Percentiles rank a stretch among this genome's conserved stretches.
Conservation (phyloP, 2,888 invertebrate genomes). For the Epicampocera succincta region DNA sequence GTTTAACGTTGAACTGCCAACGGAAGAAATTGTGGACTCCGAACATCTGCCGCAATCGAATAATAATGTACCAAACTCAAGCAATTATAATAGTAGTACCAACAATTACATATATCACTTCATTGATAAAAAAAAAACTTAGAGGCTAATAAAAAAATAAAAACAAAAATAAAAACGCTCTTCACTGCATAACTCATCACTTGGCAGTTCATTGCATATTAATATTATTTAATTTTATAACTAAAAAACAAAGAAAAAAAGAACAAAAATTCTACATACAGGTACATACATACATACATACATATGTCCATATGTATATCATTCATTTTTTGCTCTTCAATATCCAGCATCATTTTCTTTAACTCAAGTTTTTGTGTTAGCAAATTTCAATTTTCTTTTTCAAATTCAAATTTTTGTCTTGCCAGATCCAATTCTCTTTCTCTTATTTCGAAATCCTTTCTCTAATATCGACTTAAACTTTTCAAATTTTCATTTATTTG, state of each 20-base stretch:
- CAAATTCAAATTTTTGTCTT: constrained; percentile 21
- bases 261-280: too few species aligned
- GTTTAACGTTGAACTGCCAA: constrained; percentile 5
- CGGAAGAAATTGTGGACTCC: too few species aligned
- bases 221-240: background rate
- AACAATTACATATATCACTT: constrained; percentile 6
- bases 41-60: too few species aligned
- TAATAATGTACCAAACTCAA: background rate
- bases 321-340: background rate
- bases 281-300: too few species aligned
- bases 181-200: too few species aligned
- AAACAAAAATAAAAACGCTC: too few species aligned
- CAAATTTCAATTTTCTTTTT: constrained; percentile 15
- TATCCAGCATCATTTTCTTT: background rate
- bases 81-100: background rate
- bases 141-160: constrained; percentile 13
- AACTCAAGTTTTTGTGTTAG: background rate
- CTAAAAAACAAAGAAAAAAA: too few species aligned
- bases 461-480: constrained; percentile 2
- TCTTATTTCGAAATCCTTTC: constrained; percentile 2
- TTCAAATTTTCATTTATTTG: constrained; percentile 10
- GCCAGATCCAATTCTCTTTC: constrained; percentile 23
- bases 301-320: background rate
- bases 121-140: constrained; percentile 10
- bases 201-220: background rate